Percentiles rank a stretch among this genome's conserved stretches.
Conservation (phyloP, 2,797 vertebrate species). For the Danio kyathit region DNA sequence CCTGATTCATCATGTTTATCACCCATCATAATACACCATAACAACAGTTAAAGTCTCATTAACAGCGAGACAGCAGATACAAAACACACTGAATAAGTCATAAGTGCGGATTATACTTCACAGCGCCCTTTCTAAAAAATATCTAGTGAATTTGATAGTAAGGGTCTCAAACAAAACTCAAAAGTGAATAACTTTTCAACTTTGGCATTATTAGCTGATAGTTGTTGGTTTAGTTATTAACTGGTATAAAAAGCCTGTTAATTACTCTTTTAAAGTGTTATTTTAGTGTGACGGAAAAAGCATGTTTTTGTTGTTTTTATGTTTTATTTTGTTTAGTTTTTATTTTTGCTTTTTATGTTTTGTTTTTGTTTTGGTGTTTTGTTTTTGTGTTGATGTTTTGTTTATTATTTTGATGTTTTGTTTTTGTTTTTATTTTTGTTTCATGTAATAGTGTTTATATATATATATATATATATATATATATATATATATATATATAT, state of each 20-base stretch:
- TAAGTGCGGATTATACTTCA: background rate
- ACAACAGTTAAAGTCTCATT: background rate
- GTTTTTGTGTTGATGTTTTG: too few species aligned
- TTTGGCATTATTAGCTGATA: too few species aligned
- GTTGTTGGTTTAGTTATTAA: too few species aligned
- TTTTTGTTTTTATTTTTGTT: too few species aligned
- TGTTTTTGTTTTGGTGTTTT: background rate
- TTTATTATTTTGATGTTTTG: too few species aligned
- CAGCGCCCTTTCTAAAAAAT: background rate
- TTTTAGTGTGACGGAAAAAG: background rate
- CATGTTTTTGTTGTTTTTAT: background rate
- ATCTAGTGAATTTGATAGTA: background rate
- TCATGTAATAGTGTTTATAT: too few species aligned
- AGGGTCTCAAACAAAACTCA: conserved; percentile 1
- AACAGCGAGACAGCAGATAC: background rate
- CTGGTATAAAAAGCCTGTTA: too few species aligned
- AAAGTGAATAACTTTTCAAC: background rate
- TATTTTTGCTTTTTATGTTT: background rate
- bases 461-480: too few species aligned
- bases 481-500: too few species aligned
- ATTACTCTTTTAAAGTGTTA: background rate
- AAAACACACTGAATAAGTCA: conserved; percentile 12
- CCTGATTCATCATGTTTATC: background rate
- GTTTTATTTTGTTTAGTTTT: background rate
- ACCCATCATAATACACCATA: background rate